Evolutionary conservation across 2,797 vertebrate genomes (phyloP).

Genomic region (Hafferia zeledoni): DNA sequence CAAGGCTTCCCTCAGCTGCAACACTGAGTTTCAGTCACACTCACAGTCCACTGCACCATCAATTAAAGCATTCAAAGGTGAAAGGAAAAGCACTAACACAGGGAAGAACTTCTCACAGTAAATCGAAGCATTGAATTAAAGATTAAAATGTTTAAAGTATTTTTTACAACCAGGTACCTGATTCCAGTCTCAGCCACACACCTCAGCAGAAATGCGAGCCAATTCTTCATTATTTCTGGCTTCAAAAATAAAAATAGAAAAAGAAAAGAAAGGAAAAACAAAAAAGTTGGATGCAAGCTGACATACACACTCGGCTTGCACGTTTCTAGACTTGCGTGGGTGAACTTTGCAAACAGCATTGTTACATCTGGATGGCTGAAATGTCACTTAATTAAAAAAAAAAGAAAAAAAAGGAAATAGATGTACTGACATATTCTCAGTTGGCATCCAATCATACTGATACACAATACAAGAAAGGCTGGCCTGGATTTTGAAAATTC

Average conservation of each 20-base stretch:
- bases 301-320: neutral
- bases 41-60: neutral
- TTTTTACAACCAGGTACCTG: slow-evolving; percentile 9
- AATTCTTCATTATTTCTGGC: neutral
- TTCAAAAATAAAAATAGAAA: neutral
- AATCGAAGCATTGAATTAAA: neutral
- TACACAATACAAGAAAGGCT: neutral
- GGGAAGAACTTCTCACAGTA: neutral
- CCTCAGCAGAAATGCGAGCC: neutral
- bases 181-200: neutral
- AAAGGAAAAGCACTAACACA: neutral
- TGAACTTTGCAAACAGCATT: neutral
- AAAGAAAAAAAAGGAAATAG: neutral
- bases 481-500: neutral
- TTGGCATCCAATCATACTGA: neutral
- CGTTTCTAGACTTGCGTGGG: neutral
- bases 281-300: neutral
- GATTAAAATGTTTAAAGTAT: neutral
- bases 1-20: neutral
- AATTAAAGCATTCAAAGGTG: neutral
- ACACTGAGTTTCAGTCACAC: neutral
- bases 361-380: neutral
- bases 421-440: neutral
- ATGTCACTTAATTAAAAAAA: neutral
- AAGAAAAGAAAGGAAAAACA: neutral